A percentile compares a stretch with the other conserved stretches of the same genome.
phyloP scores from a whole-genome alignment of 2,113 vertebrate genomes.

The Oxyura jamaicensis region DNA sequence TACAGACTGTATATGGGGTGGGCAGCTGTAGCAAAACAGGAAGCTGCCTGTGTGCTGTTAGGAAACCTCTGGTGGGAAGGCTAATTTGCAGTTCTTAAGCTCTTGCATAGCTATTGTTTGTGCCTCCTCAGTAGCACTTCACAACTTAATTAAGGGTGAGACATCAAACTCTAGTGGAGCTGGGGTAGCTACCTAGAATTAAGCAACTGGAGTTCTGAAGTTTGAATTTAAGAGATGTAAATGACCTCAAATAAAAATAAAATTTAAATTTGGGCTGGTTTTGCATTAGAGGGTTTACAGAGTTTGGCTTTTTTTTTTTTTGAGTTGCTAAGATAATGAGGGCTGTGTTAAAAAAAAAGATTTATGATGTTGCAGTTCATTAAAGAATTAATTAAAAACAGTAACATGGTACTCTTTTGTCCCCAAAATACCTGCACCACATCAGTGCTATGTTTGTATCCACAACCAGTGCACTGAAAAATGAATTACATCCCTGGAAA shows the following conservation, averaged over 20 bases:
- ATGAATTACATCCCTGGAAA: not conserved
- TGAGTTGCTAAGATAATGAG: not conserved
- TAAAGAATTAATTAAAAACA: not conserved
- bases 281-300: slow-evolving; percentile 23
- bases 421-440: not conserved
- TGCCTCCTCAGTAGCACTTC: not conserved
- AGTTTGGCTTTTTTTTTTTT: not conserved
- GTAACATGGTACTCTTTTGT: not conserved
- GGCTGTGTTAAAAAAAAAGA: not conserved
- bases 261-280: slow-evolving; percentile 45
- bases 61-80: not conserved
- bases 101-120: not conserved
- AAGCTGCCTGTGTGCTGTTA: not conserved
- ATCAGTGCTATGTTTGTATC: not conserved
- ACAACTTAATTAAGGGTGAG: not conserved
- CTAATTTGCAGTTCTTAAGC: not conserved
- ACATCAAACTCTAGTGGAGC: not conserved
- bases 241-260: slow-evolving; percentile 58
- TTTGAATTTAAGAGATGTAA: slow-evolving; percentile 43
- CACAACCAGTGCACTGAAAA: not conserved
- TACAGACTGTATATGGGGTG: not conserved
- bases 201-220: slow-evolving; percentile 29
- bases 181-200: slow-evolving; percentile 1
- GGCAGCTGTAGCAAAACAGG: not conserved
- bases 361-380: not conserved